phyloP scores from a whole-genome alignment of 2,888 invertebrate genomes.

The Cerceris rybyensis region DNA sequence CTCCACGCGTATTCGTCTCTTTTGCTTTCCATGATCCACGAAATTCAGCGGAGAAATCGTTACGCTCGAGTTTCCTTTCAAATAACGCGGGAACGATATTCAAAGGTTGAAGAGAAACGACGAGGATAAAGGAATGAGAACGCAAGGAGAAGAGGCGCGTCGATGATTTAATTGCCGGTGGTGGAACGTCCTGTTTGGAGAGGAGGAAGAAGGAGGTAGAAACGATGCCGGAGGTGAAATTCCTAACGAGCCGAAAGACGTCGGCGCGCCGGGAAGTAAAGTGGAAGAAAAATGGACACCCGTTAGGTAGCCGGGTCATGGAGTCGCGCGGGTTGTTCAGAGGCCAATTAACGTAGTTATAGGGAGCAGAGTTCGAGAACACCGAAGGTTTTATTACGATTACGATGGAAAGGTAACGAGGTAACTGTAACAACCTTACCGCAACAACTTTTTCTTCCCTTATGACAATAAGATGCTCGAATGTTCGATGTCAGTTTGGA shows the following conservation, averaged over 20 bases:
- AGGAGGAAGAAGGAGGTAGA: no score
- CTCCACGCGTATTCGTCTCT: constrained; percentile 12
- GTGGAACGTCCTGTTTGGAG: no score
- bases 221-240: not conserved
- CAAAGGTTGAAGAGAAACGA: not conserved
- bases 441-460: constrained; percentile 35
- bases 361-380: constrained; percentile 62
- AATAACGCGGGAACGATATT: not conserved
- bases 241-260: not conserved
- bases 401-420: constrained; percentile 65
- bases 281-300: constrained; percentile 52
- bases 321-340: constrained; percentile 54
- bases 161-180: no score
- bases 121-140: no score
- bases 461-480: constrained; percentile 44
- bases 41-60: not conserved
- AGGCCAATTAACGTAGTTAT: constrained; percentile 67
- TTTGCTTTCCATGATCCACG: not conserved
- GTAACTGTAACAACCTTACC: constrained; percentile 65
- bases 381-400: constrained; percentile 65
- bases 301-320: constrained; percentile 58
- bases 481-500: not conserved
- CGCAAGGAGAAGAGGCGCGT: no score
- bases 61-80: not conserved
- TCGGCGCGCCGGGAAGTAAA: not conserved